These are phyloP conservation scores for Drosophila kepulauana DNA, from an alignment of 1,140 invertebrate species.

Conservation along the genomic window DNA sequence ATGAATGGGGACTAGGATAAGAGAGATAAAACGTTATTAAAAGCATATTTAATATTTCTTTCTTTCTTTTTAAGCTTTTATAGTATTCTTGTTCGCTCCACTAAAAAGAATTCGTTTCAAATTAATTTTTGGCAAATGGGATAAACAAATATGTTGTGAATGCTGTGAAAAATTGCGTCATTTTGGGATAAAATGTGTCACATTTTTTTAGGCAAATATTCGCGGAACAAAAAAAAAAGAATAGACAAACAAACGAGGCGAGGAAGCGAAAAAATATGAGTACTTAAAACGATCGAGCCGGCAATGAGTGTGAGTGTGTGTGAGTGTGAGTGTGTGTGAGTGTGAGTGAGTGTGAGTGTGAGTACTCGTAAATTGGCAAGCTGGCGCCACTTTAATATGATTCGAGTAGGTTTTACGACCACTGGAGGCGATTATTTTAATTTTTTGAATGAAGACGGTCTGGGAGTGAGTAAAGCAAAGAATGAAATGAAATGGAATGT, in stretches of 20 bases:
- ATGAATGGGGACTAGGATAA: too few species aligned
- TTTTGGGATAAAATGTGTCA: constrained; percentile 69
- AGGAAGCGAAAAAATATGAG: background rate
- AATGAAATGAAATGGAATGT: constrained; percentile 21
- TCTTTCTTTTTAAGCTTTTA: constrained; percentile 25
- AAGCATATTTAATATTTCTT: background rate
- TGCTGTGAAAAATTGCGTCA: constrained; percentile 69
- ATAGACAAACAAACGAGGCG: background rate
- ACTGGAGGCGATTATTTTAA: constrained; percentile 19
- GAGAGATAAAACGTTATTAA: too few species aligned
- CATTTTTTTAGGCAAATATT: constrained; percentile 58
- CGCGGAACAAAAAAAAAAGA: background rate
- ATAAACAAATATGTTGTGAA: constrained; percentile 54
- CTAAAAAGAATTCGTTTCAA: constrained; percentile 1
- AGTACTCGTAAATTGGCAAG: constrained; percentile 21
- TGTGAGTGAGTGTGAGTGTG: constrained; percentile 5
- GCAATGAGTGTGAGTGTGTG: background rate
- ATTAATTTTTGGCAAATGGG: constrained; percentile 52
- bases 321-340: constrained; percentile 8
- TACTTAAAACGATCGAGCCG: constrained; percentile 34
- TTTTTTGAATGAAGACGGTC: constrained; percentile 23
- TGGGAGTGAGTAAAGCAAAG: background rate
- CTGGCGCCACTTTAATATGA: constrained; percentile 36
- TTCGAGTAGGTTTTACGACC: constrained; percentile 3
- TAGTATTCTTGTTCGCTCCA: background rate